phyloP scores from a whole-genome alignment of 2,797 vertebrate species.

The Urosaurus nigricauda region DNA sequence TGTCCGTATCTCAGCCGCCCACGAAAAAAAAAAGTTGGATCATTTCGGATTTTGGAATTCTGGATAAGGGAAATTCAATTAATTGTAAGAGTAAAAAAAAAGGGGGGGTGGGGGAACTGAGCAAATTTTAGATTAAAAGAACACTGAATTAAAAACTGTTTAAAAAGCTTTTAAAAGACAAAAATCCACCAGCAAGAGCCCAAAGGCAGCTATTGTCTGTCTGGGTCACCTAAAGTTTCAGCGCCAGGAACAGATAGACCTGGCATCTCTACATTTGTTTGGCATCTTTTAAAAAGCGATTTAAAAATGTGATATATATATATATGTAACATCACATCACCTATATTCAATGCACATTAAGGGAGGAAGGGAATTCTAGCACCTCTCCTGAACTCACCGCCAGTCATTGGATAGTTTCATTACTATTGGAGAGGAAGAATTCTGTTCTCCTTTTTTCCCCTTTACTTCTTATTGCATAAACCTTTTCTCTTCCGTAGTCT shows the following conservation, averaged over 20 bases:
- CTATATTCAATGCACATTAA: too few relatives aligned
- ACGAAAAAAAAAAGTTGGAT: too few relatives aligned
- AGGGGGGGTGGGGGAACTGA: too few relatives aligned
- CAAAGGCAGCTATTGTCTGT: neutral
- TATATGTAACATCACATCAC: neutral
- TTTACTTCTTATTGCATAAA: neutral
- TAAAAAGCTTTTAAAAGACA: too few relatives aligned
- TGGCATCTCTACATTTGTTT: too few relatives aligned
- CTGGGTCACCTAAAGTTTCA: neutral
- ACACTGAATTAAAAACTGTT: too few relatives aligned
- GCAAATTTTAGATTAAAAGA: too few relatives aligned
- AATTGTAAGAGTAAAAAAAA: too few relatives aligned
- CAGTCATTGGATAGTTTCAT: neutral
- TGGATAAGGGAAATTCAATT: too few relatives aligned
- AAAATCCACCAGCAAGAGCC: neutral
- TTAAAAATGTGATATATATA: neutral
- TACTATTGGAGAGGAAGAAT: neutral
- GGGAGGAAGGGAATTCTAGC: neutral
- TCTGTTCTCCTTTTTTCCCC: neutral
- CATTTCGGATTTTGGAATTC: too few relatives aligned
- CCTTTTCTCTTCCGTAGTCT: neutral
- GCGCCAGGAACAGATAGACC: neutral
- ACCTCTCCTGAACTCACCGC: neutral
- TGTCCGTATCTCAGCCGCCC: too few relatives aligned
- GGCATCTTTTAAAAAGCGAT: neutral